Conservation (phyloP, 2,797 vertebrate genomes). For the Coendou prehensilis region DNA sequence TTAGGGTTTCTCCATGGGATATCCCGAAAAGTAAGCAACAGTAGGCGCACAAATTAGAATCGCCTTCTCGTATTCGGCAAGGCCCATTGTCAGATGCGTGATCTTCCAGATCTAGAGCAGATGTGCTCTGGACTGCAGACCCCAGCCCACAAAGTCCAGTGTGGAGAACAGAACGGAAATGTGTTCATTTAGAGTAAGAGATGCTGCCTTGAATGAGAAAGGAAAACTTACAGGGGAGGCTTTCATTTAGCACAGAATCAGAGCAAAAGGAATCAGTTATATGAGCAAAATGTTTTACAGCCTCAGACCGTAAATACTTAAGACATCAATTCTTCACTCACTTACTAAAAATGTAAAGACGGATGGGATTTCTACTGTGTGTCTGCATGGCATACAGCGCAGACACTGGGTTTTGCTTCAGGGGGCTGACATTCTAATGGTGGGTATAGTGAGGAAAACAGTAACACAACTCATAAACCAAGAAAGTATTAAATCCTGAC, state of each 20-base stretch:
- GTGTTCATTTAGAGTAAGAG: neutral
- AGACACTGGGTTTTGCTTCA: neutral
- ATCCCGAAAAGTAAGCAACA: conserved; percentile 13
- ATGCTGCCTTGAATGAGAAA: neutral
- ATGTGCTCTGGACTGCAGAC: neutral
- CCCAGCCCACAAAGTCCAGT: neutral
- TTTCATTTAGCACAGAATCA: neutral
- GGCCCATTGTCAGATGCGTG: neutral
- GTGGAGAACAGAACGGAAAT: neutral
- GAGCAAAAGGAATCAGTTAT: neutral
- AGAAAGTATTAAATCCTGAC: neutral
- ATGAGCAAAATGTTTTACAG: neutral
- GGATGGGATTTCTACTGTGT: neutral
- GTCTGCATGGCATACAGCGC: neutral
- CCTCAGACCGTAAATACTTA: neutral
- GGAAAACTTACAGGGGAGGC: neutral
- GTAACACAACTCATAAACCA: neutral
- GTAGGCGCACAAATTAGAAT: neutral
- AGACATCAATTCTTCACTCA: neutral
- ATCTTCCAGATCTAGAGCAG: neutral
- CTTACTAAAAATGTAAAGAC: too few relatives aligned
- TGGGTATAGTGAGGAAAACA: neutral
- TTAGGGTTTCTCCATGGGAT: neutral
- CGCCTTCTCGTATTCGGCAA: neutral
- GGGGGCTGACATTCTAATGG: neutral